Evolutionary conservation across 2,113 vertebrate species (phyloP).

Genomic region (Prinia subflava): DNA sequence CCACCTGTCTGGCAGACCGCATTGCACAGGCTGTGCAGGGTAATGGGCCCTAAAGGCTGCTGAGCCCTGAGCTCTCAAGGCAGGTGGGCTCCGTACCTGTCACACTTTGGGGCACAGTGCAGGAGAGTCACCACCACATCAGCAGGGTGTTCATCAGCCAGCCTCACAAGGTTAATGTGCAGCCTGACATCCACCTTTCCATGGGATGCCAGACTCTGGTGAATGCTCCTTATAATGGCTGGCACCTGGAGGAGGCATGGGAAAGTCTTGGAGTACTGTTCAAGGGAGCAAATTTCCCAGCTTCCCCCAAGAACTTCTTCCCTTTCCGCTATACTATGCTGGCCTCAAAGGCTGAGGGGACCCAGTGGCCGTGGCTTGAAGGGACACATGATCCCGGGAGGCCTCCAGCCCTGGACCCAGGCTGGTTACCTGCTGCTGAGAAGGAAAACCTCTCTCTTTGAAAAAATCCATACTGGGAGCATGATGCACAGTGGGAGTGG

Average conservation of each 20-base stretch:
- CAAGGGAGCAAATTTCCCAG: neutral
- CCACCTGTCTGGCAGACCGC: neutral
- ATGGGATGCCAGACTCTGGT: neutral
- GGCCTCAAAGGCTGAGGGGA: neutral
- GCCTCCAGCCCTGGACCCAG: too few species aligned
- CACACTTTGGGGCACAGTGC: neutral
- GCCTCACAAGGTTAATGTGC: neutral
- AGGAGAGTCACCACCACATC: neutral
- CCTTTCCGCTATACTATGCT: fast-evolving
- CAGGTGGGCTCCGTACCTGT: neutral
- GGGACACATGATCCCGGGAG: neutral
- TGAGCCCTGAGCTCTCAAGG: neutral
- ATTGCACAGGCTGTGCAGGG: neutral
- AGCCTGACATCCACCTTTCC: neutral
- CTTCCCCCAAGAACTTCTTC: too few species aligned
- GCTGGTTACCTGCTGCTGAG: too few species aligned
- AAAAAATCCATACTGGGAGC: too few species aligned
- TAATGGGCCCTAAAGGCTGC: neutral
- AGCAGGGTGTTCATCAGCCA: neutral
- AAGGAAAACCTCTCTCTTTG: too few species aligned
- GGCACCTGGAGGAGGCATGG: neutral
- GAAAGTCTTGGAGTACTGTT: neutral
- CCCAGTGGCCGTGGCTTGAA: neutral
- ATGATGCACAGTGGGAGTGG: too few species aligned
- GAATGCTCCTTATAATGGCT: neutral